A percentile compares a stretch with the other conserved stretches of the same genome.
phyloP scores from a whole-genome alignment of 2,113 vertebrate genomes.

The Dromaius novaehollandiae region DNA sequence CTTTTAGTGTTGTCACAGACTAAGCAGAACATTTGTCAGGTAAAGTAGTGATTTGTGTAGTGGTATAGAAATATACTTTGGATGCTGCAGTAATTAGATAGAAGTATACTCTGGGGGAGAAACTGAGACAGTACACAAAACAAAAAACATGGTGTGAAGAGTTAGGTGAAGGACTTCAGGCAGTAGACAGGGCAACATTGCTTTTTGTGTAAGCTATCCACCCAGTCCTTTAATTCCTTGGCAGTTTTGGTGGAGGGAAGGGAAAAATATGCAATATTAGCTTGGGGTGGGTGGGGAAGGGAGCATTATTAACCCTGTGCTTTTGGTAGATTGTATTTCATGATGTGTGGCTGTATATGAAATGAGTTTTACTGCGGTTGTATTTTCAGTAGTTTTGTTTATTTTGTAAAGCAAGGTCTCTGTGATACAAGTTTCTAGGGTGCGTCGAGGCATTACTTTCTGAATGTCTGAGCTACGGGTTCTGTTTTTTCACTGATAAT shows the following conservation, averaged over 20 bases:
- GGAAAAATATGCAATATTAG: not conserved
- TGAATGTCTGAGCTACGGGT: not conserved
- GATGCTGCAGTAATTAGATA: not conserved
- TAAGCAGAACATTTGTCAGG: not conserved
- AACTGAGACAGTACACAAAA: not conserved
- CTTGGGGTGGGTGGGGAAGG: not conserved
- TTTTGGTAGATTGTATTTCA: not conserved
- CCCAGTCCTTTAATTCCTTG: not conserved
- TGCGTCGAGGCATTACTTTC: not conserved
- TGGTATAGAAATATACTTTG: not conserved
- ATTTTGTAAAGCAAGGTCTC: not conserved
- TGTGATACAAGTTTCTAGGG: not conserved
- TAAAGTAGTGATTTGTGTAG: not conserved
- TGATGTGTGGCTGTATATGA: not conserved
- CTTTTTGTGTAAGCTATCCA: not conserved
- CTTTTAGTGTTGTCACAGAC: not conserved
- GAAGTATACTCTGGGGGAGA: not conserved
- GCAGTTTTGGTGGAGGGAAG: accelerated
- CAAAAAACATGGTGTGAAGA: not conserved
- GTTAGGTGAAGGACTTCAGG: not conserved
- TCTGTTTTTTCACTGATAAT: not conserved
- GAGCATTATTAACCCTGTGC: not conserved
- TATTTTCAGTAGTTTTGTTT: not conserved
- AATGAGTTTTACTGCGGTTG: not conserved
- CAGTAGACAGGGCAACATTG: not conserved